Evolutionary conservation across 2,797 vertebrate species (phyloP).

Genomic region (Pteropus rufus): DNA sequence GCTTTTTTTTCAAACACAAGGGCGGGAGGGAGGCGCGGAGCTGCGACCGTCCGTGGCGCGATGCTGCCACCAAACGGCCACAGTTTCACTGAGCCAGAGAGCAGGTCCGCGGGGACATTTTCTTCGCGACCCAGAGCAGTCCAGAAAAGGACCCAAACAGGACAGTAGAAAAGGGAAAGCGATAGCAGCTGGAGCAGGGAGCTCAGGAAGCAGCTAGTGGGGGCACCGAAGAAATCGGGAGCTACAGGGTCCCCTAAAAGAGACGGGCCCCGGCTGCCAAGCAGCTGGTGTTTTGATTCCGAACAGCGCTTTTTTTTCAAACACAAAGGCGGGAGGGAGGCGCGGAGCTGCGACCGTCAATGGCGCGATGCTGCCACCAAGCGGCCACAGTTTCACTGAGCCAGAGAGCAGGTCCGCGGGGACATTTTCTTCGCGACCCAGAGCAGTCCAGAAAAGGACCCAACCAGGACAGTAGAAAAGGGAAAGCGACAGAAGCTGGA

Average conservation of each 20-base stretch:
- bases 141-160: no score
- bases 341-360: fast-evolving
- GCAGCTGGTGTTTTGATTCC: not conserved
- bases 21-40: not conserved
- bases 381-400: not conserved
- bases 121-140: fast-evolving
- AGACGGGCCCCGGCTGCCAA: not conserved
- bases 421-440: fast-evolving
- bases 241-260: not conserved
- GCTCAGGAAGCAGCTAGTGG: fast-evolving
- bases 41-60: not conserved
- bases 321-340: not conserved
- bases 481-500: not conserved
- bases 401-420: fast-evolving
- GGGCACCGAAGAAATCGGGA: not conserved
- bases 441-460: no score
- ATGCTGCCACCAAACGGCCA: slow-evolving; percentile 4
- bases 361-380: not conserved
- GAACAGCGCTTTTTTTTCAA: not conserved
- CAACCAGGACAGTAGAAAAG: not conserved
- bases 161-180: not conserved
- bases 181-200: fast-evolving
- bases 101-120: fast-evolving
- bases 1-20: not conserved
- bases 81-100: not conserved